Evolutionary conservation across 2,888 invertebrate genomes (phyloP).

Genomic region (Rhagophthalmus giganteus): DNA sequence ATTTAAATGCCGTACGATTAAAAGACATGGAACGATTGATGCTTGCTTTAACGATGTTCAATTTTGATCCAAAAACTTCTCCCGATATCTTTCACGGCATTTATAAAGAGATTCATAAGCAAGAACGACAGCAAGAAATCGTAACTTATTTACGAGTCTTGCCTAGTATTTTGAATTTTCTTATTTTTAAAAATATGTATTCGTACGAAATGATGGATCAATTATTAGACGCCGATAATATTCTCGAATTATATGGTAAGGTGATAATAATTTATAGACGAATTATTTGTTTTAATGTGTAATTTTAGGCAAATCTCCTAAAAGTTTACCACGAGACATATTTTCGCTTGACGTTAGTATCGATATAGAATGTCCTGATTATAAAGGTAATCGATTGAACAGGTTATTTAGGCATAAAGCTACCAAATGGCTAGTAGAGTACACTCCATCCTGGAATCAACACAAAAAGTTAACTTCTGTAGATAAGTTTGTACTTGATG

Average conservation of each 20-base stretch:
- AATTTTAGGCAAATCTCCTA: constrained; percentile 41
- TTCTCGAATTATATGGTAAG: constrained; percentile 61
- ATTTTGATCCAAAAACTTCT: constrained; percentile 58
- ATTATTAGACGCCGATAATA: constrained; percentile 62
- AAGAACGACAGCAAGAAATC: constrained; percentile 61
- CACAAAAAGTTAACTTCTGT: constrained; percentile 60
- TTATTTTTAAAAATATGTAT: constrained; percentile 61
- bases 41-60: constrained; percentile 65
- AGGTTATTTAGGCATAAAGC: constrained; percentile 57
- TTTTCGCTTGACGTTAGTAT: constrained; percentile 65
- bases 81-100: constrained; percentile 57
- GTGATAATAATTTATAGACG: neutral
- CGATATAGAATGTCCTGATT: constrained; percentile 64
- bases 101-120: constrained; percentile 58
- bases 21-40: constrained; percentile 77
- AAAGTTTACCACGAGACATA: constrained; percentile 58
- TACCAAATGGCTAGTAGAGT: constrained; percentile 64
- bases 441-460: constrained; percentile 59
- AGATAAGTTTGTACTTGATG: constrained; percentile 63
- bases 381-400: constrained; percentile 60
- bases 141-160: constrained; percentile 63
- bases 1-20: constrained; percentile 48
- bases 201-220: constrained; percentile 63
- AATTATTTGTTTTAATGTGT: neutral
- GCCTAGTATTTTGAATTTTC: constrained; percentile 63